Evolutionary conservation across 2,888 invertebrate species (phyloP).

Genomic region (Acleris sparsana): DNA sequence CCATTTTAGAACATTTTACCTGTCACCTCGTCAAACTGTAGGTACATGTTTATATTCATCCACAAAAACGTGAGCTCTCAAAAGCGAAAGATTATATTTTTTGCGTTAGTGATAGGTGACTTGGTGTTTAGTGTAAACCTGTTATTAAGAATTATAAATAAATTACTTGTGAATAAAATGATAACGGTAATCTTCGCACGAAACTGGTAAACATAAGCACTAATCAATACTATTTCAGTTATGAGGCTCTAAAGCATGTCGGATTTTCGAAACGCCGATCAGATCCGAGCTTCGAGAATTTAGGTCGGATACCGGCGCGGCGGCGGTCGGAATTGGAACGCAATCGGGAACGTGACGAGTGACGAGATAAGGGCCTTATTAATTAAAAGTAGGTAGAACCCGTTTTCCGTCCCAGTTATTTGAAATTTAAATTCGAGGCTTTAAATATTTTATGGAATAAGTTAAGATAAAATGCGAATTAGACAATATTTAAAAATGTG

Average conservation of each 20-base stretch:
- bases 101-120: no score
- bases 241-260: slow-evolving; percentile 17
- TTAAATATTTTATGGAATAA: slow-evolving; percentile 8
- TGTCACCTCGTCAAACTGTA: no score
- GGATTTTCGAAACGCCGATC: slow-evolving; percentile 8
- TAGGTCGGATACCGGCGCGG: slow-evolving; percentile 62
- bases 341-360: slow-evolving; percentile 55
- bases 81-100: no score
- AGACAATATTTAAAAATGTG: slow-evolving; percentile 6
- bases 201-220: not conserved
- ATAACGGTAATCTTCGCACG: not conserved
- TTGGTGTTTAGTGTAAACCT: no score
- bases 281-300: slow-evolving; percentile 53
- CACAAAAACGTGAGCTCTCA: no score
- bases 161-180: no score
- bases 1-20: no score
- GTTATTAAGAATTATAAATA: no score
- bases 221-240: slow-evolving; percentile 24
- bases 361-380: slow-evolving; percentile 37
- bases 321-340: slow-evolving; percentile 54
- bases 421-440: slow-evolving; percentile 15
- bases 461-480: slow-evolving; percentile 11
- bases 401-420: slow-evolving; percentile 27
- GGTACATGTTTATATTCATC: no score
- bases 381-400: slow-evolving; percentile 27